Evolutionary conservation across 2,113 vertebrate species (phyloP), one percentile per base, ranked within the genome.

Genomic region (Centrocercus urophasianus): DNA sequence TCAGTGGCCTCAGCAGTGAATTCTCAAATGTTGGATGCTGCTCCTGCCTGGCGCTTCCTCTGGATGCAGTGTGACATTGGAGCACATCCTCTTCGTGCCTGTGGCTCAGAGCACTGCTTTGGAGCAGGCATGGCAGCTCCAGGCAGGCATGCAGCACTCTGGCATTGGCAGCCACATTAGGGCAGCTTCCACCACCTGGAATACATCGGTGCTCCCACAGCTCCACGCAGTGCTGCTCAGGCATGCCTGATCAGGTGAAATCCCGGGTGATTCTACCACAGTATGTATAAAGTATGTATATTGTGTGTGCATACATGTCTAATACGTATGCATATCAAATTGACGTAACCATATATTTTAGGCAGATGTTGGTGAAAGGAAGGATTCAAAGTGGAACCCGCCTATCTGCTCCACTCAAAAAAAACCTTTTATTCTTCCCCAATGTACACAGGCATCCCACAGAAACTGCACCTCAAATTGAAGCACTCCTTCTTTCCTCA

Each of bases 21-120:
- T 7, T 17, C 34, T 22, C 22, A 2, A 15, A 24, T 24, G 27
- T 20, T 56, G 18, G 36, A 52, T 4, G 7, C 32, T 59, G 43
- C 30, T 43, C 3, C 3, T 28, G 30, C 34, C 34, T 25, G 34
- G 11, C 63, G 40, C 34, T 43, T 82, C 36, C 34, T 36, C 8
- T 30, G 5, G 4, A 0, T 2, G 36, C 2, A 0, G 2, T 20
- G 42, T 1, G 3, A 19, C 5, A 2, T 3, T 15, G 28, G 20
- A 38, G 34, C 34, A 13, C 19, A 24, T 73, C 13, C 22, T 19
- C 20, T 32, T 18, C 48, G 47, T 61, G 65, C 19, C 0, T 1
- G 0, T 2, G 8, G 34, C 4, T 20, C 64, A 17, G 56, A 43
- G 10, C 40, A 11, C 61, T 63, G 36, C 64, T 18, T 1, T 11